Percentiles rank a stretch among this genome's conserved stretches.
phyloP scores from a whole-genome alignment of 2,113 vertebrate species.

The Hoplias malabaricus region DNA sequence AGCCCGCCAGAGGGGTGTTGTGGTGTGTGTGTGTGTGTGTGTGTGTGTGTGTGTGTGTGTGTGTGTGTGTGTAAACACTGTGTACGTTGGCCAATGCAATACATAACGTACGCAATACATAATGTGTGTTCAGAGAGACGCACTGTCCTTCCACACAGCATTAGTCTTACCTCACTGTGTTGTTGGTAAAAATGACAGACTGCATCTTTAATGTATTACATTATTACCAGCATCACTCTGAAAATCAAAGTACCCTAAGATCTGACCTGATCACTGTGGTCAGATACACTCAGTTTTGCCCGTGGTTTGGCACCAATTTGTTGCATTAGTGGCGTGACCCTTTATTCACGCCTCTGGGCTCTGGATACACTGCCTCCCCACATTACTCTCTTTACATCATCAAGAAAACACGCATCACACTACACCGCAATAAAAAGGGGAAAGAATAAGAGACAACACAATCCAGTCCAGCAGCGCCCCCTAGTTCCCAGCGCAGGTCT shows the following conservation, averaged over 20 bases:
- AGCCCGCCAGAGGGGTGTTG: constrained; percentile 51
- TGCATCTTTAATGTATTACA: too few species aligned
- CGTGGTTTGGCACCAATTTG: not conserved
- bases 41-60: constrained; percentile 6
- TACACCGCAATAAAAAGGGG: not conserved
- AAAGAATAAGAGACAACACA: not conserved
- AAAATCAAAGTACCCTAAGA: not conserved
- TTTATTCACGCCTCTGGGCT: not conserved
- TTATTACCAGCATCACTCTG: too few species aligned
- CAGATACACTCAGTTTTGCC: not conserved
- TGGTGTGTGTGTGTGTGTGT: constrained; percentile 5
- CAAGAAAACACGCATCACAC: not conserved
- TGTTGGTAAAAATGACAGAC: too few species aligned
- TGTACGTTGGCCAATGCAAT: not conserved
- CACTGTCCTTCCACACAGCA: too few species aligned
- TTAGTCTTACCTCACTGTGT: too few species aligned
- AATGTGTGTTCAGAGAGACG: not conserved
- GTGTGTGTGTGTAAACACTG: not conserved
- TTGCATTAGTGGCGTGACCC: not conserved
- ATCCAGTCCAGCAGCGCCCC: not conserved
- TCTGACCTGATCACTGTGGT: not conserved
- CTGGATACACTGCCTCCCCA: not conserved
- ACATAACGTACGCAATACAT: not conserved
- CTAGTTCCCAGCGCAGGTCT: constrained; percentile 24
- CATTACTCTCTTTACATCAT: not conserved